phyloP scores from a whole-genome alignment of 2,888 invertebrate species.

The Epsilonema sp. region DNA sequence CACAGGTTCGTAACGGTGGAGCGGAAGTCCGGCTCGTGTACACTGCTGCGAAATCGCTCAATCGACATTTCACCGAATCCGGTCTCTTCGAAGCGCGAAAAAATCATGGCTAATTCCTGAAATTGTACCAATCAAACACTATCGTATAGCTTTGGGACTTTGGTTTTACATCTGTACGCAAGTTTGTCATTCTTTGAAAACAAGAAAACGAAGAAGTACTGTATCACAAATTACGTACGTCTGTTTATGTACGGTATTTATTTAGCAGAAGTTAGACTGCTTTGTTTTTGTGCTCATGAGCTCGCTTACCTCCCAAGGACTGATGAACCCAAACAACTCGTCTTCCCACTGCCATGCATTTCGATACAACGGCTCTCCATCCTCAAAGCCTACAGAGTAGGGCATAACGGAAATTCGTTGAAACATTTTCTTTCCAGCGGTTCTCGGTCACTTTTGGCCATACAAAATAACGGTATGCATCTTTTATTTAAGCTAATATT shows the following conservation, averaged over 20 bases:
- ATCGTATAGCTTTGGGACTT: background rate
- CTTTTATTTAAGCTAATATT: too few species aligned
- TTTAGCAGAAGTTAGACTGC: too few species aligned
- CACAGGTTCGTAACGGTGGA: background rate
- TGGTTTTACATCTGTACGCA: too few species aligned
- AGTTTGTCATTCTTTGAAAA: too few species aligned
- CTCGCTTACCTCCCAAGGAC: constrained; percentile 7
- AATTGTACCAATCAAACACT: background rate
- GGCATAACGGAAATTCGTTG: too few species aligned
- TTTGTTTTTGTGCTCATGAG: too few species aligned
- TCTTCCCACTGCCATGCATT: constrained; percentile 5
- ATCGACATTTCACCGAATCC: constrained; percentile 9
- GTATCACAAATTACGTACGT: too few species aligned
- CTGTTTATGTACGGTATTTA: background rate
- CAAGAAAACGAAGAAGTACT: too few species aligned
- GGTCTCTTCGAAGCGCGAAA: constrained; percentile 4
- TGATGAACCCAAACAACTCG: constrained; percentile 1
- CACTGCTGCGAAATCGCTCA: background rate
- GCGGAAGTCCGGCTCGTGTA: constrained; percentile 5
- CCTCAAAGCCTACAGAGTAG: constrained; percentile 4
- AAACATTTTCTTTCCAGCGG: too few species aligned
- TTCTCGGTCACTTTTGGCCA: too few species aligned
- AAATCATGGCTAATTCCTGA: constrained; percentile 8
- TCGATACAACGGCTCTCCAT: constrained; percentile 5
- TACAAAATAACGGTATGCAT: too few species aligned